These are phyloP conservation scores for Spodoptera frugiperda DNA, from an alignment of 1,140 invertebrate species.

Conservation along the genomic window DNA sequence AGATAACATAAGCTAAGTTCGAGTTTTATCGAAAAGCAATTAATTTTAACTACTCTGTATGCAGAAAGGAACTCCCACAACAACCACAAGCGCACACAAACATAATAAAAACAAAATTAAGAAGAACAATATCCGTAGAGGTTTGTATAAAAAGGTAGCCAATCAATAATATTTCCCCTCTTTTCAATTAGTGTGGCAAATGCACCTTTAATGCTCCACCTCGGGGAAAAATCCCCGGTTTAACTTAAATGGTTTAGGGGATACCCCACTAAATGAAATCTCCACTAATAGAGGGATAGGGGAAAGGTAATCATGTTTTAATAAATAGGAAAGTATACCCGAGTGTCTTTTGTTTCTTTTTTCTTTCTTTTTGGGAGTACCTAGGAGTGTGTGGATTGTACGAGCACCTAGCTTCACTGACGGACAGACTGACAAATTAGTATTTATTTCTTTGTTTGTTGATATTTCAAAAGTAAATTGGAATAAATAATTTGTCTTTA, in stretches of 20 bases:
- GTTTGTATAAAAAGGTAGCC: slow-evolving; percentile 33
- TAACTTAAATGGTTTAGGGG: slow-evolving; percentile 58
- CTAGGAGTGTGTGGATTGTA: not conserved
- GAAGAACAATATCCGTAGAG: slow-evolving; percentile 1
- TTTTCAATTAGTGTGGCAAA: slow-evolving; percentile 60
- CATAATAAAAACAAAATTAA: slow-evolving; percentile 13
- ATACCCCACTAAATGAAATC: slow-evolving; percentile 57
- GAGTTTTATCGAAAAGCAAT: too few relatives aligned
- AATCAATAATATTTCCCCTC: slow-evolving; percentile 60
- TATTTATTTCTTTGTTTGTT: too few relatives aligned
- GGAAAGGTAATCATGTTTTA: slow-evolving; percentile 51
- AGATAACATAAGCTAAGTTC: too few relatives aligned
- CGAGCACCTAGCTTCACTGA: too few relatives aligned
- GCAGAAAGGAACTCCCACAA: not conserved
- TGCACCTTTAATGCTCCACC: slow-evolving; percentile 59
- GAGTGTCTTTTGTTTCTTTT: slow-evolving; percentile 5
- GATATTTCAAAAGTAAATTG: too few relatives aligned
- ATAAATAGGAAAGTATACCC: slow-evolving; percentile 42
- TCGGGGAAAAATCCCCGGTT: slow-evolving; percentile 58
- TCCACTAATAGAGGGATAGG: slow-evolving; percentile 50
- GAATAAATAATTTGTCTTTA: too few relatives aligned
- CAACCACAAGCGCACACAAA: not conserved
- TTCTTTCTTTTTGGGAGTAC: not conserved
- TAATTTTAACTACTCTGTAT: too few relatives aligned
- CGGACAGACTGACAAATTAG: too few relatives aligned